Percentiles rank a stretch among this genome's conserved stretches.
phyloP scores from a whole-genome alignment of 1,140 invertebrate genomes.

The Microplitis demolitor region DNA sequence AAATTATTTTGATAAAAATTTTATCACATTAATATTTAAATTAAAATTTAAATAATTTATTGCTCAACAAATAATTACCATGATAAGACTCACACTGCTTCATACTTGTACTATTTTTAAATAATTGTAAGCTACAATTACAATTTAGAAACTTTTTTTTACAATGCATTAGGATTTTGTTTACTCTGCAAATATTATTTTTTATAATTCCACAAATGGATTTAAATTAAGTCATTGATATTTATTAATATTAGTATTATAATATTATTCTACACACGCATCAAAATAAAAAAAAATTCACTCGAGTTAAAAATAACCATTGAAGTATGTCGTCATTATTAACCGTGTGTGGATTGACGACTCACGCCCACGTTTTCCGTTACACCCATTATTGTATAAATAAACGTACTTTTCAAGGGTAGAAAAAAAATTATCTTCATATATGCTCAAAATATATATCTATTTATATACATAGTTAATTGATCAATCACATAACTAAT shows the following conservation, averaged over 20 bases:
- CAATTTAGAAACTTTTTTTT: neutral
- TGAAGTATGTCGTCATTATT: neutral
- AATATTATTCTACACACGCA: neutral
- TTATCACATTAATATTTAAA: no score
- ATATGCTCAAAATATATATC: no score
- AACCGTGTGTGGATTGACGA: neutral
- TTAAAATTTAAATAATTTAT: neutral
- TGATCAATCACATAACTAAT: no score
- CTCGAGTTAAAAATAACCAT: neutral
- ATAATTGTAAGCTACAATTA: neutral
- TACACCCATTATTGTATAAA: slow-evolving; percentile 6
- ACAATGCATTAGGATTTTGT: no score
- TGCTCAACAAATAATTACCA: slow-evolving; percentile 1
- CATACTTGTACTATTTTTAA: neutral
- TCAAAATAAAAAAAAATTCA: neutral
- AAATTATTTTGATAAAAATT: no score
- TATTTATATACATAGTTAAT: no score
- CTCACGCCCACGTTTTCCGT: slow-evolving; percentile 14
- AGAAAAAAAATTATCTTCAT: neutral
- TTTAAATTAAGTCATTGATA: no score
- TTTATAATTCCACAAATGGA: no score
- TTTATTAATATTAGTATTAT: no score
- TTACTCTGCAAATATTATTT: no score
- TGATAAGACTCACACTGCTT: slow-evolving; percentile 6
- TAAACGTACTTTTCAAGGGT: neutral